These are phyloP conservation scores for Gracilinanus agilis DNA, from an alignment of 2,113 vertebrate genomes.

Conservation along the genomic window DNA sequence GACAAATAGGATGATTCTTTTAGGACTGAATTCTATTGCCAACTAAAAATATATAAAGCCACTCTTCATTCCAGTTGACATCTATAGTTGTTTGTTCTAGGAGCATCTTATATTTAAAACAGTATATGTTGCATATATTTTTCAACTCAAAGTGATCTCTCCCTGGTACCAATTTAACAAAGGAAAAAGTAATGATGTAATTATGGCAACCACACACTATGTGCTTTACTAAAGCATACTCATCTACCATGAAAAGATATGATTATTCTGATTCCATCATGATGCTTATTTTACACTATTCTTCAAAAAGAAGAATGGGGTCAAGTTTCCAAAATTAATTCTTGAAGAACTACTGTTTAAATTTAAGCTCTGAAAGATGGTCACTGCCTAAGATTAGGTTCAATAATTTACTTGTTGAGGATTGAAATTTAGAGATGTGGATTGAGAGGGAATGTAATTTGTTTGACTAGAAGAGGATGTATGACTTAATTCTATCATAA, in stretches of 20 bases:
- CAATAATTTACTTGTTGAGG: slow-evolving; percentile 69
- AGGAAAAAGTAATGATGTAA: slow-evolving; percentile 63
- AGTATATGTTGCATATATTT: slow-evolving; percentile 17
- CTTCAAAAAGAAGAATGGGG: slow-evolving; percentile 74
- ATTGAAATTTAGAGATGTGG: slow-evolving; percentile 63
- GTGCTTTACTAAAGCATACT: slow-evolving; percentile 67
- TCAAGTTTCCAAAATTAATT: slow-evolving; percentile 73
- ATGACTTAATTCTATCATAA: slow-evolving; percentile 53
- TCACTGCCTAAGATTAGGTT: slow-evolving; percentile 73
- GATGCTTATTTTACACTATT: slow-evolving; percentile 57
- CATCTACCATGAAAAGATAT: slow-evolving; percentile 56
- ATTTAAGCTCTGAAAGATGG: slow-evolving; percentile 68
- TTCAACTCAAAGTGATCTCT: slow-evolving; percentile 54
- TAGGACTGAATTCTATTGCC: slow-evolving; percentile 39
- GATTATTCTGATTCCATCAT: slow-evolving; percentile 64
- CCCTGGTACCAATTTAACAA: slow-evolving; percentile 64
- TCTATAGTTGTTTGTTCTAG: slow-evolving; percentile 13
- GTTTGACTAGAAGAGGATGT: slow-evolving; percentile 55
- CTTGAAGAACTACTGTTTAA: slow-evolving; percentile 65
- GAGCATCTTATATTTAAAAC: slow-evolving; percentile 32
- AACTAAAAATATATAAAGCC: slow-evolving; percentile 30
- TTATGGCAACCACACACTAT: slow-evolving; percentile 69
- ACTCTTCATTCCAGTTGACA: slow-evolving; percentile 24
- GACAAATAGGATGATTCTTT: slow-evolving; percentile 39
- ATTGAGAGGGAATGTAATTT: slow-evolving; percentile 66